Base-by-base conservation (phyloP, 2,888 invertebrate species). In the Caenorhabditis zanzibari region DNA sequence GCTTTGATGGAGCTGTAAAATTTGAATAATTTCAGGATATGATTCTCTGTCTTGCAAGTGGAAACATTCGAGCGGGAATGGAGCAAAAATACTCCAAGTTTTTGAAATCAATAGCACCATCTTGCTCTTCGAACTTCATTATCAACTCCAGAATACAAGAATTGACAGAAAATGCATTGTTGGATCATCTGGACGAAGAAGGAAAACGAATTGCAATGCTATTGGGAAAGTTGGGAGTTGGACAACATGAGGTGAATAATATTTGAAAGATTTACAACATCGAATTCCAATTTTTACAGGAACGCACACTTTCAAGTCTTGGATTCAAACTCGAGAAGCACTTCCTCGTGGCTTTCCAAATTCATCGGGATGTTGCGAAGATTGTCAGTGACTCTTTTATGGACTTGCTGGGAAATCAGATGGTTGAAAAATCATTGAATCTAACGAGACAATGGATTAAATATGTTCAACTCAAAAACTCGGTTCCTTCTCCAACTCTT, bases 311-410 rank as follows among this genome's bases (percentile, higher is more conserved):
- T 32, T 77, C 66, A 22, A 76, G 72, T 41, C 52, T 77, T 1
- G 76, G 74, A 24, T 82, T 82, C 79, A 83, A 79, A 71, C 68
- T 83, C 22, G 82, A 83, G 24, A 66, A 79, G 28, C 68, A 83
- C 35, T 83, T 83, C 49, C 59, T 83, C n/a, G 75, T 79, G 6
- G 82, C 79, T n/a, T 83, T 79, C 26, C 82, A 83, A 52, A 81
- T 86, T 24, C 84, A 88, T 52, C 84, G 87, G 12, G 88, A 88
- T 26, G 66, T 86, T 1, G 68, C 80, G 14, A 74, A 71, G n/a
- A 32, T 86, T 2, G 79, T 87, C 47, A 71, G 76, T 49, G 87
- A 87, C 26, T 75, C 84, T 0, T 83, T 81, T 41, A 85, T 77
- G 58, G 26, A 32, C 6, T 12, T 54, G 0, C 66, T 75, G 6